These are phyloP conservation scores for Drosophila kurseongensis DNA, from an alignment of 1,140 invertebrate genomes.

Conservation along the genomic window DNA sequence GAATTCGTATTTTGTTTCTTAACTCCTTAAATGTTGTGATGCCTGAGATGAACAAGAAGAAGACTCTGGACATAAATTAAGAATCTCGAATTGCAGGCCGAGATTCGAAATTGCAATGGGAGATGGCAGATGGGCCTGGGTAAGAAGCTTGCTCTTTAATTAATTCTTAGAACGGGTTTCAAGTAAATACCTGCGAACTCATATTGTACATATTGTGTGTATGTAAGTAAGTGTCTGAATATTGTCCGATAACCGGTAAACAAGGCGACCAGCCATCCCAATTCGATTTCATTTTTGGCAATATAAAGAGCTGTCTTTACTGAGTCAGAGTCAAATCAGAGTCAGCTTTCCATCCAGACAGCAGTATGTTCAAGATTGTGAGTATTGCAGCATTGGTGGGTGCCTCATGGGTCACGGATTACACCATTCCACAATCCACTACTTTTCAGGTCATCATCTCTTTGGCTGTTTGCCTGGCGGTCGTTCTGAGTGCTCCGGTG, in stretches of 20 bases:
- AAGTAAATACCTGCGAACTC: constrained; percentile 47
- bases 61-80: constrained; percentile 46
- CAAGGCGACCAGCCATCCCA: constrained; percentile 44
- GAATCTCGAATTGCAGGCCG: constrained; percentile 49
- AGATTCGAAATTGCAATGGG: constrained; percentile 35
- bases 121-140: constrained; percentile 36
- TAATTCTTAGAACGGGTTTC: constrained; percentile 81
- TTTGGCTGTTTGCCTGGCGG: constrained; percentile 38
- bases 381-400: constrained; percentile 23
- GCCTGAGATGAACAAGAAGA: constrained; percentile 5
- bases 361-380: constrained; percentile 67
- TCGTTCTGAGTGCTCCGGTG: constrained; percentile 40
- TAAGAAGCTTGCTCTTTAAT: constrained; percentile 66
- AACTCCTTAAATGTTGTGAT: neutral
- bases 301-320: constrained; percentile 55
- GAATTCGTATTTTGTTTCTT: neutral
- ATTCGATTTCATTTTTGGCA: constrained; percentile 43
- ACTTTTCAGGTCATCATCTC: constrained; percentile 45
- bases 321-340: constrained; percentile 50
- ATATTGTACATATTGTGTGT: constrained; percentile 37
- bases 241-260: constrained; percentile 68
- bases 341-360: constrained; percentile 34
- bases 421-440: constrained; percentile 7
- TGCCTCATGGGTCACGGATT: constrained; percentile 24
- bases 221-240: constrained; percentile 30